These are phyloP conservation scores for Lanistes nyassanus DNA, from an alignment of 1,140 invertebrate species.

Conservation along the genomic window DNA sequence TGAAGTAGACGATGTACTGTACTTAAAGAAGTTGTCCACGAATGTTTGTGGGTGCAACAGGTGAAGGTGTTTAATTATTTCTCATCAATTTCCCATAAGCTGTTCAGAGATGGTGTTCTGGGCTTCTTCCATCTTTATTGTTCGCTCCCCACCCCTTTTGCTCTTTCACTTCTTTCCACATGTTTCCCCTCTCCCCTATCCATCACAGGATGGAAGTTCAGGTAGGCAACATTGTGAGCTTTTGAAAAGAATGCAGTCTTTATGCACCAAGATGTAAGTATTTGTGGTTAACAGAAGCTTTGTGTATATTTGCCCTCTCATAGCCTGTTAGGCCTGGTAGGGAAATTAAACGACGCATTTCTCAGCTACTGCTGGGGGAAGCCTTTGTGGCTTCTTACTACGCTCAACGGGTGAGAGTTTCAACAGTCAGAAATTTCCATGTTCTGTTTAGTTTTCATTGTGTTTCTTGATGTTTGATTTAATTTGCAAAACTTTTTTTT, in stretches of 20 bases:
- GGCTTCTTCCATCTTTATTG: neutral
- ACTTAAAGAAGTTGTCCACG: too few species aligned
- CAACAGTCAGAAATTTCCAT: neutral
- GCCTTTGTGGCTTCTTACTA: neutral
- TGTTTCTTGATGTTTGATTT: too few species aligned
- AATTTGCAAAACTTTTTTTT: too few species aligned
- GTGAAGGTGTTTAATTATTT: neutral
- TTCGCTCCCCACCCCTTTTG: neutral
- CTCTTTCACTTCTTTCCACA: neutral
- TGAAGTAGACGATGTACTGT: too few species aligned
- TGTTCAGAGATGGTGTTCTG: neutral
- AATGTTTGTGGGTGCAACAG: too few species aligned
- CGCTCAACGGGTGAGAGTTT: neutral
- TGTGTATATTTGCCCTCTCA: too few species aligned
- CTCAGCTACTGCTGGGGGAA: conserved; percentile 6
- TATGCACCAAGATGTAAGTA: too few species aligned
- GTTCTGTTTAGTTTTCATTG: too few species aligned
- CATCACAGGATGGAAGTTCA: neutral
- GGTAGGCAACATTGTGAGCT: neutral
- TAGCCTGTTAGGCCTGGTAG: too few species aligned
- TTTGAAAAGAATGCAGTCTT: too few species aligned
- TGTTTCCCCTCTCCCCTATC: conserved; percentile 5
- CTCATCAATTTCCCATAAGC: neutral
- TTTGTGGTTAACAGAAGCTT: too few species aligned
- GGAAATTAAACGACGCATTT: too few species aligned